Conservation (phyloP, 1,140 invertebrate genomes). For the Matsumurasca onukii region DNA sequence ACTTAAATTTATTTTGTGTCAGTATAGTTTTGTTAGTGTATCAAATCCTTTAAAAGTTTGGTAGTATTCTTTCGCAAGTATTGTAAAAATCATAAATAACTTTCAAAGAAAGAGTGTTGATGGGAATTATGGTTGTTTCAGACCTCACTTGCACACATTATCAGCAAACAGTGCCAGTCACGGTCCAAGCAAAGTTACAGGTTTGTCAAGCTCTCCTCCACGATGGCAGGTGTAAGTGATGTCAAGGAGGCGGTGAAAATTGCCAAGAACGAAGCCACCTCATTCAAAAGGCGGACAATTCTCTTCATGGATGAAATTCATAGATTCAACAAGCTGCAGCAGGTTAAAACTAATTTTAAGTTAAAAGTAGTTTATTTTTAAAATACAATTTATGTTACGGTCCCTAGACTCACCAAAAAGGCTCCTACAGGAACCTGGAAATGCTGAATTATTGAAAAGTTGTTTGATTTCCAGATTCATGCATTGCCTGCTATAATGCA, state of each 20-base stretch:
- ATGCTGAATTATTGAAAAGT: no score
- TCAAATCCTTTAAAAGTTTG: no score
- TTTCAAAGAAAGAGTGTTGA: no score
- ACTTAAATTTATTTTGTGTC: no score
- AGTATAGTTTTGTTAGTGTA: no score
- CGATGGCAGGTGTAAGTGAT: conserved; percentile 71
- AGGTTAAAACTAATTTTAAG: conserved; percentile 44
- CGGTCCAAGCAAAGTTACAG: conserved; percentile 53
- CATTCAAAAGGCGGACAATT: conserved; percentile 69
- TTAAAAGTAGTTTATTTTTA: not conserved
- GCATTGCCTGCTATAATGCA: no score
- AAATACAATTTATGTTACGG: not conserved
- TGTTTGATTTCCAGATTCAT: no score
- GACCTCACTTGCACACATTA: conserved; percentile 78
- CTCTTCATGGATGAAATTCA: conserved; percentile 90
- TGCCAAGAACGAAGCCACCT: conserved; percentile 70
- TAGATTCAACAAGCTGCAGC: conserved; percentile 81
- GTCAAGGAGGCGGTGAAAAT: conserved; percentile 71
- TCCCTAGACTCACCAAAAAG: not conserved
- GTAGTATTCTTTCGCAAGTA: no score
- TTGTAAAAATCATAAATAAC: no score
- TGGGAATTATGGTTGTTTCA: conserved; percentile 50
- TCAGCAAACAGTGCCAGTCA: conserved; percentile 65
- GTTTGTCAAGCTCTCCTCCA: conserved; percentile 76
- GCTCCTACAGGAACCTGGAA: not conserved